Evolutionary conservation across 2,888 invertebrate species (phyloP).

Genomic region (Anagyrus pseudococci): DNA sequence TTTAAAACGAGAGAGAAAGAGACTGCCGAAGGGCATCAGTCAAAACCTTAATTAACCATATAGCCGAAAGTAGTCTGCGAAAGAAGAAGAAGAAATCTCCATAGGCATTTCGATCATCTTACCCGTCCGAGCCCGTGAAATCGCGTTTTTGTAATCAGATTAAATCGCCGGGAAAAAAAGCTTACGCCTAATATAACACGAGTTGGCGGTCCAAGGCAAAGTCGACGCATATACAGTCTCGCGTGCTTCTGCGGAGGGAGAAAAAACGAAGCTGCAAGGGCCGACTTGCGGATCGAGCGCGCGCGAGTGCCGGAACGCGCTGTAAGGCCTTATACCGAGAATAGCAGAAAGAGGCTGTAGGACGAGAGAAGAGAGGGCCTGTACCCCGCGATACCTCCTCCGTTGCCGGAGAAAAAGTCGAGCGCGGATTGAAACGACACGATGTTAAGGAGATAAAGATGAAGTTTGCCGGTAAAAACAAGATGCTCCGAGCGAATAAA

Average conservation of each 20-base stretch:
- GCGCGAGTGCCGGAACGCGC: slow-evolving; percentile 23
- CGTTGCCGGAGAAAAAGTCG: slow-evolving; percentile 25
- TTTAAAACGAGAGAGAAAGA: too few species aligned
- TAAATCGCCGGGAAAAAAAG: slow-evolving; percentile 9
- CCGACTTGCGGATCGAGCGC: neutral
- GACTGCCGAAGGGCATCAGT: too few species aligned
- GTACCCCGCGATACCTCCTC: too few species aligned
- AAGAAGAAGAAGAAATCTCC: too few species aligned
- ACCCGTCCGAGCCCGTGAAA: neutral
- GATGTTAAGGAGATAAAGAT: slow-evolving; percentile 11
- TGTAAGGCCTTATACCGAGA: slow-evolving; percentile 31
- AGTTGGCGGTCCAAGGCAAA: slow-evolving; percentile 7
- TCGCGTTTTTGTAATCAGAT: slow-evolving; percentile 10
- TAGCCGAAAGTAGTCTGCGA: too few species aligned
- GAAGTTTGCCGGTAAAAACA: slow-evolving; percentile 7
- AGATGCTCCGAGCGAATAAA: too few species aligned
- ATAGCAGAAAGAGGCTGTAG: slow-evolving; percentile 24
- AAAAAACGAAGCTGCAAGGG: neutral
- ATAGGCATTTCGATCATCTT: neutral
- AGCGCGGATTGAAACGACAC: slow-evolving; percentile 16
- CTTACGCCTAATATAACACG: slow-evolving; percentile 1
- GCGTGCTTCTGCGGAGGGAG: slow-evolving; percentile 11
- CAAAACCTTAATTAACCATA: neutral
- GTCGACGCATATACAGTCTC: too few species aligned
- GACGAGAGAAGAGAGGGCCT: too few species aligned